Evolutionary conservation across 2,888 invertebrate species (phyloP).

Genomic region (Acronicta aceris): DNA sequence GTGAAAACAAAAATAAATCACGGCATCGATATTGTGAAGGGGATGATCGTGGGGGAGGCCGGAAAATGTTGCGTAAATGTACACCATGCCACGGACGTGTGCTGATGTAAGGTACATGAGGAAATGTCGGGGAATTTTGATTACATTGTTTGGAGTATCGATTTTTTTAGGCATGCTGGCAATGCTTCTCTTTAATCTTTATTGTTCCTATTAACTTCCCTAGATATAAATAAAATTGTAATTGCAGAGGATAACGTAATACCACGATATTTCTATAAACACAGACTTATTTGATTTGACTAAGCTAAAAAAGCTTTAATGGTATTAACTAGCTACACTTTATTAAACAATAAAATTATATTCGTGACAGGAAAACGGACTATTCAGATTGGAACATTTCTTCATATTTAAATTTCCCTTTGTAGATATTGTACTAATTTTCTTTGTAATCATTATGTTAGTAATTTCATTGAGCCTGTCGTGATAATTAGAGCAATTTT

Average conservation of each 20-base stretch:
- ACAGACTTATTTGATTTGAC: too few relatives aligned
- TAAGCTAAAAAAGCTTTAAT: too few relatives aligned
- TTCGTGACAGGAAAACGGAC: too few relatives aligned
- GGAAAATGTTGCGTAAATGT: slow-evolving; percentile 50
- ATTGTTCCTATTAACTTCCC: slow-evolving; percentile 21
- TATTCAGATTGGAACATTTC: slow-evolving; percentile 37
- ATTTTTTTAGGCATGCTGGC: slow-evolving; percentile 28
- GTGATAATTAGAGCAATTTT: slow-evolving; percentile 53
- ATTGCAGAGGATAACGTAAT: neutral
- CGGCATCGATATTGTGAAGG: slow-evolving; percentile 64
- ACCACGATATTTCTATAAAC: too few relatives aligned
- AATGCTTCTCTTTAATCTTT: slow-evolving; percentile 23
- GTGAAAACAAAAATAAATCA: slow-evolving; percentile 79
- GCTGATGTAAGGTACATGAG: slow-evolving; percentile 15
- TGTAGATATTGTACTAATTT: slow-evolving; percentile 46
- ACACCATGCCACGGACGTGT: slow-evolving; percentile 34
- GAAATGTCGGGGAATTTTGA: slow-evolving; percentile 33
- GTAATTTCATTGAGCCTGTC: slow-evolving; percentile 46
- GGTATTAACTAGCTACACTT: too few relatives aligned
- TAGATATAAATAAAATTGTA: neutral
- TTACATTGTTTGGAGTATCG: slow-evolving; percentile 29
- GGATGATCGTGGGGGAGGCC: slow-evolving; percentile 48
- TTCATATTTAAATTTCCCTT: slow-evolving; percentile 34
- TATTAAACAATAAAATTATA: too few relatives aligned
- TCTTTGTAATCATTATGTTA: slow-evolving; percentile 49